Percentiles rank a stretch among this genome's conserved stretches.
phyloP scores from a whole-genome alignment of 2,888 invertebrate species.

The Drosophila anomalata region DNA sequence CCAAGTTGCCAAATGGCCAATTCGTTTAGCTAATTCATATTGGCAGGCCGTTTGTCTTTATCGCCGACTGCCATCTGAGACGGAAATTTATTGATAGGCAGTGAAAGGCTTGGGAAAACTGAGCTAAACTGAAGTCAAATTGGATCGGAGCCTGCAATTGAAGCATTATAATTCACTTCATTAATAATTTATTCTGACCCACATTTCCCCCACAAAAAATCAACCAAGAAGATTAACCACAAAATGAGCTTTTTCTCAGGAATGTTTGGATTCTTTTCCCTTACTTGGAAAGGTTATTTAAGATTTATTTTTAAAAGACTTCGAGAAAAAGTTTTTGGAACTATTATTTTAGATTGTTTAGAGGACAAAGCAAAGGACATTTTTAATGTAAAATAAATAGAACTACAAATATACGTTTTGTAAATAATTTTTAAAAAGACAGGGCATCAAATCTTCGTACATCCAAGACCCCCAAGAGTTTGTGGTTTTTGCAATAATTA shows the following conservation, averaged over 20 bases:
- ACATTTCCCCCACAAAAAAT: slow-evolving; percentile 53
- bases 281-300: slow-evolving; percentile 33
- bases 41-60: slow-evolving; percentile 77
- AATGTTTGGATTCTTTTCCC: slow-evolving; percentile 18
- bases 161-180: slow-evolving; percentile 71
- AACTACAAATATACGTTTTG: not conserved
- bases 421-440: not conserved
- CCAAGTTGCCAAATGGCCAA: slow-evolving; percentile 73
- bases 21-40: slow-evolving; percentile 77
- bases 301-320: not conserved
- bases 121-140: slow-evolving; percentile 33
- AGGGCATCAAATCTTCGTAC: slow-evolving; percentile 4
- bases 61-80: slow-evolving; percentile 66
- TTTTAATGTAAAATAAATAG: too few species aligned
- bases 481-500: slow-evolving; percentile 64
- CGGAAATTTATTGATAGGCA: slow-evolving; percentile 76
- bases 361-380: not conserved
- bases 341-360: too few species aligned
- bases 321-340: too few species aligned
- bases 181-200: slow-evolving; percentile 77
- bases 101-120: slow-evolving; percentile 67
- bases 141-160: slow-evolving; percentile 39
- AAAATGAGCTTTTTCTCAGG: slow-evolving; percentile 34
- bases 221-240: slow-evolving; percentile 32
- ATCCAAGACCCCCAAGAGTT: not conserved